phyloP scores from a whole-genome alignment of 2,888 invertebrate genomes.

The Drosophila recens region DNA sequence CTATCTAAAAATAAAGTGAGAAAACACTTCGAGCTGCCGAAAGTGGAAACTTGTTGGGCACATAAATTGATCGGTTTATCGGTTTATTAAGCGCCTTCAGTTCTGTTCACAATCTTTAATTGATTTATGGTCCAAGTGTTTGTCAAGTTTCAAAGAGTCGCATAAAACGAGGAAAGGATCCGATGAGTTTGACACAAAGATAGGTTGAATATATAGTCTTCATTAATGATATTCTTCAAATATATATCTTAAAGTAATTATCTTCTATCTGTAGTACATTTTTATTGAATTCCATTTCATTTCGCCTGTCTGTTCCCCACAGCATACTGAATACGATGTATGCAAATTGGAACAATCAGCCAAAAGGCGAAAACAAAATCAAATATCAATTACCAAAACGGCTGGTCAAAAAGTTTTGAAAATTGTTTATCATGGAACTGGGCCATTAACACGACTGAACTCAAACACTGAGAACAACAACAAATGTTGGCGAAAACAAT shows the following conservation, averaged over 20 bases:
- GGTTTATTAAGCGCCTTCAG: constrained; percentile 49
- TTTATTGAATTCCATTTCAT: neutral
- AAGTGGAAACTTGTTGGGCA: constrained; percentile 59
- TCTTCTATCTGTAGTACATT: neutral
- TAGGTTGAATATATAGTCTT: neutral
- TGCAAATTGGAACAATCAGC: constrained; percentile 1
- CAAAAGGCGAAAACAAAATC: neutral
- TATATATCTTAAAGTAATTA: neutral
- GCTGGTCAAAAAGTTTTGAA: constrained; percentile 50
- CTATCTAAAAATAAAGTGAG: constrained; percentile 56
- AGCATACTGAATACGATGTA: neutral
- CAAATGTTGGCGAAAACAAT: constrained; percentile 49
- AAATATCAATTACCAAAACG: constrained; percentile 40
- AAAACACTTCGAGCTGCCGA: constrained; percentile 11
- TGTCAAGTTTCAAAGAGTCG: constrained; percentile 20
- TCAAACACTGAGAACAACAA: constrained; percentile 10
- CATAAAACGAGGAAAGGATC: neutral
- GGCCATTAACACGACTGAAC: constrained; percentile 61
- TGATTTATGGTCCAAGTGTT: constrained; percentile 62
- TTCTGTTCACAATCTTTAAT: constrained; percentile 60
- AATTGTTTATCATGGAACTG: constrained; percentile 75
- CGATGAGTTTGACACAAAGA: neutral
- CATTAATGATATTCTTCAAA: too few relatives aligned
- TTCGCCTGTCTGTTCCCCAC: neutral
- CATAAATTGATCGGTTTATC: constrained; percentile 63